Conservation (phyloP, 53 echinoderm and acorn worm species). For the Echinarachnius parma region DNA sequence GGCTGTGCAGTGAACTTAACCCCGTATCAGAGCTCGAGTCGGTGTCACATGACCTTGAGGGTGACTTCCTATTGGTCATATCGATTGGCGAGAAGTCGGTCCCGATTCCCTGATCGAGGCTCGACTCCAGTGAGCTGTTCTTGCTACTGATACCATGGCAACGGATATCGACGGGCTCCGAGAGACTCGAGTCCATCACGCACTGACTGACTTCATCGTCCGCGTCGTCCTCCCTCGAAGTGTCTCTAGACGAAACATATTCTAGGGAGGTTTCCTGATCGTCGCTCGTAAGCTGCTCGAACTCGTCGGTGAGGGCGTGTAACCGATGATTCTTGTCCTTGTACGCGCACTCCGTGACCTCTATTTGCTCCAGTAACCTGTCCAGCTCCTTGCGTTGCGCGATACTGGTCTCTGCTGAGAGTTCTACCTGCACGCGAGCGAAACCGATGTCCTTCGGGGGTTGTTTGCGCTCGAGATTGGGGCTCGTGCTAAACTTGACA, state of each 20-base stretch:
- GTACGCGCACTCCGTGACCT: slow-evolving; percentile 37
- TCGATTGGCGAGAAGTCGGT: slow-evolving; percentile 41
- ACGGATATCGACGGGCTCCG: slow-evolving; percentile 18
- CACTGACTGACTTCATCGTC: slow-evolving; percentile 29
- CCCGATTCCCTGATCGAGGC: slow-evolving; percentile 37
- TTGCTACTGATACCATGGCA: too few species aligned
- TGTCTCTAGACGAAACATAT: too few species aligned
- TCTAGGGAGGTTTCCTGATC: neutral
- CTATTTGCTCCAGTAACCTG: slow-evolving; percentile 43
- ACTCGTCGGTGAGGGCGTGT: slow-evolving; percentile 37
- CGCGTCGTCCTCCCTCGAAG: neutral
- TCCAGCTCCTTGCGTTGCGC: slow-evolving; percentile 63
- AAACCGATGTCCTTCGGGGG: slow-evolving; percentile 48
- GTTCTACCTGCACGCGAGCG: slow-evolving; percentile 51
- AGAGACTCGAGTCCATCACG: slow-evolving; percentile 27
- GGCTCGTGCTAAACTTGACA: neutral
- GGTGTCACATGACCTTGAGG: slow-evolving; percentile 48
- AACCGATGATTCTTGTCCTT: slow-evolving; percentile 57
- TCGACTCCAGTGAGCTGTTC: slow-evolving; percentile 19
- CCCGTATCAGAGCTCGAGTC: slow-evolving; percentile 96
- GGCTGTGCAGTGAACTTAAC: slow-evolving; percentile 87
- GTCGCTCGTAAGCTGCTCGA: slow-evolving; percentile 41
- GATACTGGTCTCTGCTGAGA: slow-evolving; percentile 38
- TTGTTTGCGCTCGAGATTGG: slow-evolving; percentile 3
- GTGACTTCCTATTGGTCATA: slow-evolving; percentile 47